Conservation (phyloP, 2,888 invertebrate species). For the Amphipyra tragopoginis region DNA sequence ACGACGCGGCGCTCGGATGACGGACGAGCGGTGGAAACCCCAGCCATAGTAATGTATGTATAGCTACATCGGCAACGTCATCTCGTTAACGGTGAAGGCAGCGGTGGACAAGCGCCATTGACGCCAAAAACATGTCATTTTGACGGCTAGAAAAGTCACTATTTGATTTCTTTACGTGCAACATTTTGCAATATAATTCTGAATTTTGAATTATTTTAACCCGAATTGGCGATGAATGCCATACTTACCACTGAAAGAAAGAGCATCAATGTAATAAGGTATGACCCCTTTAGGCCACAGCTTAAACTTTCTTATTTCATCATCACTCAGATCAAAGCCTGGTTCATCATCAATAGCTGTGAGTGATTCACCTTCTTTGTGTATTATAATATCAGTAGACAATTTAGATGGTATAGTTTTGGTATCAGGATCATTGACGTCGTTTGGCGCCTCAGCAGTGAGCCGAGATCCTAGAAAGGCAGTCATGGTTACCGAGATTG, state of each 20-base stretch:
- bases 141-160: no score
- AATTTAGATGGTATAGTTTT: not conserved
- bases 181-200: no score
- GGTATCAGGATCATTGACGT: not conserved
- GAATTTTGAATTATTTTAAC: not conserved
- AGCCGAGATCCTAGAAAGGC: constrained; percentile 12
- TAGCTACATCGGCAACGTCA: no score
- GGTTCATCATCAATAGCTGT: constrained; percentile 38
- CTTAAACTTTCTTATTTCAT: constrained; percentile 73
- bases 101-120: no score
- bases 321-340: constrained; percentile 68
- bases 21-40: no score
- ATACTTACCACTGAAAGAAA: constrained; percentile 75
- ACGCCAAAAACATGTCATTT: no score
- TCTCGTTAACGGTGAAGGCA: no score
- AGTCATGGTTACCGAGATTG: not conserved
- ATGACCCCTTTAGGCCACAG: constrained; percentile 78
- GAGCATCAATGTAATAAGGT: constrained; percentile 79
- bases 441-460: no score
- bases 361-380: not conserved
- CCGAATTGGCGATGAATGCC: not conserved
- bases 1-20: no score
- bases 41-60: no score
- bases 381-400: not conserved
- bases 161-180: no score